Evolutionary conservation across 2,888 invertebrate genomes (phyloP), one percentile per base, ranked within the genome.

Genomic region (Archips xylosteana): DNA sequence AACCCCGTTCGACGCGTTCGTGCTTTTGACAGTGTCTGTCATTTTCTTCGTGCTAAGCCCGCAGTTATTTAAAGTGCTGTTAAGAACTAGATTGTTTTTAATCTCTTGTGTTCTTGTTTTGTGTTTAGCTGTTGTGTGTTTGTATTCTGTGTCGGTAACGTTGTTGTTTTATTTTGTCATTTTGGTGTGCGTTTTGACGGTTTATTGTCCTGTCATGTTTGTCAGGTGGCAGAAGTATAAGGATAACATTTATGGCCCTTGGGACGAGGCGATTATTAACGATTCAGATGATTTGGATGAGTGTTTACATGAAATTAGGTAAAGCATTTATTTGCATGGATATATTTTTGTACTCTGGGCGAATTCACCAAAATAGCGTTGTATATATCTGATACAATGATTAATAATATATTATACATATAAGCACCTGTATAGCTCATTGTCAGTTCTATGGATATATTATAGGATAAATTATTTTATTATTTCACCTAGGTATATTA

Each of bases 191-290:
- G 95, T 97, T 82, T 93, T 98, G 51, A 97, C 96, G 84, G 84
- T 97, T 10, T 90, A 97, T 66, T 98, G 97, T 84, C 98, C 98
- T 0, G 85, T 95, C 3, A 95, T 96, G 86, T 98, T 97, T 91
- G 96, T 97, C 0, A 92, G 90, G 69, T 97, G 97, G 94, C 97
- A 98, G 84, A 96, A 94, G 51, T 96, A 96, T 85, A 98, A 98
- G 85, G 96, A 97, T 82, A 99, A 99, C 89, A 99, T 99, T 76
- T 97, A 99, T 89, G 99, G 99, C 0, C 99, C 99, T 0, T 99
- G 99, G 99, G 99, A 99, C 89, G 99, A 99, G 87, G 99, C 99
- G 12, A 93, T 97, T 80, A 96, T 96, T 77, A 96, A 95, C 82
- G 96, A 96, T 89, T 92, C 95, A 0, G 95, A 95, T 82, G 95